A percentile compares a stretch with the other conserved stretches of the same genome.
phyloP scores from a whole-genome alignment of 2,797 vertebrate genomes.

The Lepus oiostolus region DNA sequence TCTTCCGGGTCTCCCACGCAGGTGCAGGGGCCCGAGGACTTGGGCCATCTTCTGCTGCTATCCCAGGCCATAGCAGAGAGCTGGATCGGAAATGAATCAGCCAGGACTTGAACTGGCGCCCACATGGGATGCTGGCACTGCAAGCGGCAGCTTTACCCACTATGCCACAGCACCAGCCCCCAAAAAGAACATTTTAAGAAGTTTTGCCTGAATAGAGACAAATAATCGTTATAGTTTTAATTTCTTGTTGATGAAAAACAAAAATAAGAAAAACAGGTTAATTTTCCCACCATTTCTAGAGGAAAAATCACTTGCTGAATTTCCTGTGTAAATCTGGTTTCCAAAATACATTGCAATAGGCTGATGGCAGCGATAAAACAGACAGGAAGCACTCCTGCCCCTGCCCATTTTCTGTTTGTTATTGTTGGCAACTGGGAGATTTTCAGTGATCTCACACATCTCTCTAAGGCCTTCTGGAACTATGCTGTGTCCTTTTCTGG shows the following conservation, averaged over 20 bases:
- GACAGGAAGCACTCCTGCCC: not conserved
- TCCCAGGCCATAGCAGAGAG: too few relatives aligned
- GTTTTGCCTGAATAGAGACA: not conserved
- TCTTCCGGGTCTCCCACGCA: too few relatives aligned
- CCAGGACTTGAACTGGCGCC: too few relatives aligned
- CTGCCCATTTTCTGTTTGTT: not conserved
- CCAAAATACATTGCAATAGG: slow-evolving; percentile 2
- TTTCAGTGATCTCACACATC: not conserved
- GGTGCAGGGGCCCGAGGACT: too few relatives aligned
- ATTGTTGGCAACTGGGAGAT: not conserved
- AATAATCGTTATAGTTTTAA: not conserved
- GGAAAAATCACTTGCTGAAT: not conserved
- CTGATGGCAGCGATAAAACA: not conserved
- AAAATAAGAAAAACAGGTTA: slow-evolving; percentile 38
- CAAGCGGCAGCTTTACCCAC: too few relatives aligned
- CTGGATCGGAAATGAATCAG: too few relatives aligned
- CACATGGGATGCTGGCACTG: too few relatives aligned
- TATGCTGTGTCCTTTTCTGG: not conserved
- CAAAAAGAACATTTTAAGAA: not conserved
- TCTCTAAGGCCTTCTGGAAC: not conserved
- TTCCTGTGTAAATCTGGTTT: slow-evolving; percentile 10
- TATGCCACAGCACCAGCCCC: too few relatives aligned
- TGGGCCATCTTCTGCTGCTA: too few relatives aligned
- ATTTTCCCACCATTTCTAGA: slow-evolving; percentile 6
- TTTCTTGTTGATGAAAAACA: not conserved